Evolutionary conservation across 1,140 invertebrate genomes (phyloP).

Genomic region (Himalopsyche phryganea): DNA sequence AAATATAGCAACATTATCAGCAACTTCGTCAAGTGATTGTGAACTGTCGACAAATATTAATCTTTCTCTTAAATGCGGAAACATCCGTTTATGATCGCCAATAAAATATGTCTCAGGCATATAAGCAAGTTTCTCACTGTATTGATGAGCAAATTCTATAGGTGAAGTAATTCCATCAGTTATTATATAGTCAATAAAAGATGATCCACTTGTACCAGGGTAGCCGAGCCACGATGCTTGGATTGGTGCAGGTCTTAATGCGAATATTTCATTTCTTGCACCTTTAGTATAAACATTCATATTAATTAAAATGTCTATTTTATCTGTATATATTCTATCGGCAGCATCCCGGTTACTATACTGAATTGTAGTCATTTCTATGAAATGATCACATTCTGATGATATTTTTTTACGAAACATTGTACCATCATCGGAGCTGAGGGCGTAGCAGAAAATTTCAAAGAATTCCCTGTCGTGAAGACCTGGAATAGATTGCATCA

Average conservation of each 20-base stretch:
- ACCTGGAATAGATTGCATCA: conserved; percentile 99
- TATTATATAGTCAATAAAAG: conserved; percentile 99
- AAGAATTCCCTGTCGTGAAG: conserved; percentile 83
- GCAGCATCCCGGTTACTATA: conserved; percentile 96
- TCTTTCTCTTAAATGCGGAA: conserved; percentile 92
- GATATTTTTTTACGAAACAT: conserved; percentile 94
- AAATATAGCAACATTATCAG: conserved; percentile 91
- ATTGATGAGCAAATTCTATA: conserved; percentile 81
- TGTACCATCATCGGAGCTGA: conserved; percentile 95
- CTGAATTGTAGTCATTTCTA: conserved; percentile 88
- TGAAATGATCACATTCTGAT: conserved; percentile 91
- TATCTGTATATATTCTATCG: conserved; percentile 90
- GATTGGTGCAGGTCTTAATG: conserved; percentile 92
- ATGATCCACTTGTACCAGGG: conserved; percentile 95
- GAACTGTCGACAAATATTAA: conserved; percentile 76
- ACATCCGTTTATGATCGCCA: conserved; percentile 99
- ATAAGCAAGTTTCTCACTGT: conserved; percentile 96
- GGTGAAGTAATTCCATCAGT: conserved; percentile 96
- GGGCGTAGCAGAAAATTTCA: conserved; percentile 96
- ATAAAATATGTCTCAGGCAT: conserved; percentile 99
- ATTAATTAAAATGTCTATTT: conserved; percentile 97
- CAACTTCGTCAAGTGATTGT: conserved; percentile 53
- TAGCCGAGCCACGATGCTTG: conserved; percentile 99
- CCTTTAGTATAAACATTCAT: conserved; percentile 99
- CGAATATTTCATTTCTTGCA: conserved; percentile 97